These are phyloP conservation scores for Glyptemys insculpta DNA, from an alignment of 2,797 vertebrate species.

Conservation along the genomic window DNA sequence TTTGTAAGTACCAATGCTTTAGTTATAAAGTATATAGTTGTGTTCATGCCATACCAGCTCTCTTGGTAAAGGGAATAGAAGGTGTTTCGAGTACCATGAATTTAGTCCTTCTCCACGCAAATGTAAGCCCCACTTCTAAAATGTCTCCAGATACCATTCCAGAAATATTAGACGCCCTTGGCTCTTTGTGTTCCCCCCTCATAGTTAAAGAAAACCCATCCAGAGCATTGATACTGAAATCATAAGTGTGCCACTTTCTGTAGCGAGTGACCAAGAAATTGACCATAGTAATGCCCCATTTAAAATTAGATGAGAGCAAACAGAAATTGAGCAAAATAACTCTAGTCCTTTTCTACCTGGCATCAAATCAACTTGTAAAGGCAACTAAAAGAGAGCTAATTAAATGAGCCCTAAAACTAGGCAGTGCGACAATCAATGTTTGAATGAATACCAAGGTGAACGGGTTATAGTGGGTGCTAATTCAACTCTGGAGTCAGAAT, in stretches of 20 bases:
- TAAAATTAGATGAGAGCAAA: neutral
- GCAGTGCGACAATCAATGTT: neutral
- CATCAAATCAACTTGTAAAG: neutral
- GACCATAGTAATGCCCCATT: neutral
- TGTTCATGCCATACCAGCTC: neutral
- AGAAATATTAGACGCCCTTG: neutral
- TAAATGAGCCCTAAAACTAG: neutral
- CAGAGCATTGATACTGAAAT: neutral
- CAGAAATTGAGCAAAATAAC: neutral
- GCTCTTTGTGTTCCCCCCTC: neutral
- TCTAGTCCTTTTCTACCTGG: neutral
- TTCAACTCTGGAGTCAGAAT: neutral
- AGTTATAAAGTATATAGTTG: neutral
- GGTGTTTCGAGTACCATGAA: neutral
- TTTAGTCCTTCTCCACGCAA: neutral
- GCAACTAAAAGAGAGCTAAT: neutral
- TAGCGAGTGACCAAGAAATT: neutral
- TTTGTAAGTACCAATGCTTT: neutral
- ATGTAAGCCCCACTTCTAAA: neutral
- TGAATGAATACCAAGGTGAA: neutral
- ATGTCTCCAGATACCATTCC: neutral
- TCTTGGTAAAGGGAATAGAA: neutral
- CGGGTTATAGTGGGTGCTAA: neutral
- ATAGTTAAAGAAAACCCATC: fast-evolving
- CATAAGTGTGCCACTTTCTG: neutral